These are phyloP conservation scores for Diorhabda elongata DNA, from an alignment of 1,140 invertebrate genomes.

Conservation along the genomic window DNA sequence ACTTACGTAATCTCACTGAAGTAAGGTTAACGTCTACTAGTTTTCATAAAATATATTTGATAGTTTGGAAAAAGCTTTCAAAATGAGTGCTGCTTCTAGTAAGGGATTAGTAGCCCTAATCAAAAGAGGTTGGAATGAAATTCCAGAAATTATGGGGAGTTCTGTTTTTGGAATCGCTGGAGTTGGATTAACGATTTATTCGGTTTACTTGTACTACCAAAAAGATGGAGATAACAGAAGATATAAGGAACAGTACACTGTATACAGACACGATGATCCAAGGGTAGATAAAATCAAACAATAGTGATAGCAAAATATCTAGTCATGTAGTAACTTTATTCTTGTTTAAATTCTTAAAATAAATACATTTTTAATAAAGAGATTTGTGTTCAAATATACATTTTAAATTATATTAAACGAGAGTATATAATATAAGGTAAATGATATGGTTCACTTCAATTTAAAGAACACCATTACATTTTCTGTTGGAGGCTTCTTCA, in stretches of 20 bases:
- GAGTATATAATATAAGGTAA: too few relatives aligned
- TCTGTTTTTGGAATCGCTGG: conserved; percentile 52
- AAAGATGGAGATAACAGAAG: conserved; percentile 61
- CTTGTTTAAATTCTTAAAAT: conserved; percentile 18
- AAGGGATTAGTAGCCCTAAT: conserved; percentile 42
- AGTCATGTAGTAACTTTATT: conserved; percentile 9
- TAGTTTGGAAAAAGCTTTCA: background rate
- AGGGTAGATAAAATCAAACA: conserved; percentile 38
- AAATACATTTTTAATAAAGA: conserved; percentile 19
- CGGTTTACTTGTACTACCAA: conserved; percentile 50
- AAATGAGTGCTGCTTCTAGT: conserved; percentile 19
- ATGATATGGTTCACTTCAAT: too few relatives aligned
- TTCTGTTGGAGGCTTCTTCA: too few relatives aligned
- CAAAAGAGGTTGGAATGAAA: conserved; percentile 59
- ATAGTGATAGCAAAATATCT: conserved; percentile 18
- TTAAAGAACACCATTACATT: too few relatives aligned
- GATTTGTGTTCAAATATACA: conserved; percentile 28
- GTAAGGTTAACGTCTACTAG: too few relatives aligned
- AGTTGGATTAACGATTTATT: conserved; percentile 47
- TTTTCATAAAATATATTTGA: too few relatives aligned
- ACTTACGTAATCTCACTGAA: too few relatives aligned
- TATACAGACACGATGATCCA: conserved; percentile 61
- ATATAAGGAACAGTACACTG: conserved; percentile 58
- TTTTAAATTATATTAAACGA: conserved; percentile 1
- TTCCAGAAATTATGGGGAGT: conserved; percentile 61